Conservation (phyloP, 2,888 invertebrate genomes). For the Bursaphelenchus okinawaensis region DNA sequence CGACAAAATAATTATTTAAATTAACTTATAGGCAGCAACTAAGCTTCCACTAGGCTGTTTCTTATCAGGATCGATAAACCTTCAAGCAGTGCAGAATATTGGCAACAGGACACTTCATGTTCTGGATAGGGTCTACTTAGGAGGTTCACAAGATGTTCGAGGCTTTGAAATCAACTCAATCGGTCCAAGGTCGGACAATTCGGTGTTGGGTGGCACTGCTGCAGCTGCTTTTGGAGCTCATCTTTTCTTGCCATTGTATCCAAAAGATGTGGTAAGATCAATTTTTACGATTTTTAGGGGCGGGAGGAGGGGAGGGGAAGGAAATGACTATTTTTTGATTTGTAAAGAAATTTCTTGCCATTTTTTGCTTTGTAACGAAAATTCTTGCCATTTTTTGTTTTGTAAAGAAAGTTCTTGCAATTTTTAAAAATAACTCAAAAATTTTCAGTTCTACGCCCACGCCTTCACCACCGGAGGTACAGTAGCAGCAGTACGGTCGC, state of each 20-base stretch:
- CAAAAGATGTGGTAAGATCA: conserved; percentile 62
- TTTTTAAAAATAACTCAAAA: background rate
- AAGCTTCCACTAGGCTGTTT: conserved; percentile 64
- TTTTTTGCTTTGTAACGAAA: too few relatives aligned
- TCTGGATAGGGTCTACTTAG: conserved; percentile 71
- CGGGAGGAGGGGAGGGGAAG: too few relatives aligned
- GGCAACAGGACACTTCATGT: conserved; percentile 47
- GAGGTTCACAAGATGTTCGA: conserved; percentile 77
- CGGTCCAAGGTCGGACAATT: conserved; percentile 70
- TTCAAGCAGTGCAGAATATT: conserved; percentile 27
- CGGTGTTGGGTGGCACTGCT: conserved; percentile 46
- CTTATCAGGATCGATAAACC: conserved; percentile 40
- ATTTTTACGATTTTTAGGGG: too few relatives aligned
- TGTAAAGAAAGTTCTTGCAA: background rate
- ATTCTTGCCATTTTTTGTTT: background rate
- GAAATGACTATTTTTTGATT: background rate
- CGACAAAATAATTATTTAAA: too few relatives aligned
- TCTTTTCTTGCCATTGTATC: conserved; percentile 73
- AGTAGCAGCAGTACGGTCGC: conserved; percentile 42
- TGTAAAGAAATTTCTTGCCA: background rate
- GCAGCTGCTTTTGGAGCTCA: conserved; percentile 84
- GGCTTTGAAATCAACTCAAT: conserved; percentile 71
- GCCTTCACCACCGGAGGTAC: conserved; percentile 70
- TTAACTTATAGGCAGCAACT: conserved; percentile 67
- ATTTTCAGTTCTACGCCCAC: conserved; percentile 71